phyloP scores from a whole-genome alignment of 1,140 invertebrate genomes.

The Cyclina sinensis region DNA sequence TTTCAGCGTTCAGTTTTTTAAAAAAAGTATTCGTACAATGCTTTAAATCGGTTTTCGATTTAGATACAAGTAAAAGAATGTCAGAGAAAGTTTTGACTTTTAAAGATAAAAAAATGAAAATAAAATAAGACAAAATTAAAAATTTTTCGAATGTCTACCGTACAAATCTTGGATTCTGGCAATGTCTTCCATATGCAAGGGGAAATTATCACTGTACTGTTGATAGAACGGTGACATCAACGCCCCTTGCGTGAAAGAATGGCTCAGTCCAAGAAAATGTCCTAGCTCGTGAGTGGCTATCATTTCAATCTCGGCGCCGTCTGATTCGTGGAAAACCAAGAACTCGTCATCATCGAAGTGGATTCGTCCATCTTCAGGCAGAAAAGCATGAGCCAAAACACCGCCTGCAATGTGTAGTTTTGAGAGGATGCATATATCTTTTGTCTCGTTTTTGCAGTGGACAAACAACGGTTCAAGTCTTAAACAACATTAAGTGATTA shows the following conservation, averaged over 20 bases:
- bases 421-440: too few species aligned
- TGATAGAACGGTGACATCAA: constrained; percentile 73
- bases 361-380: constrained; percentile 89
- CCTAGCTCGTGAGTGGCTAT: constrained; percentile 76
- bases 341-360: constrained; percentile 83
- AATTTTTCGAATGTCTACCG: too few species aligned
- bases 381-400: constrained; percentile 83
- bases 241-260: constrained; percentile 56
- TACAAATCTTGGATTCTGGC: constrained; percentile 91
- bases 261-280: constrained; percentile 72
- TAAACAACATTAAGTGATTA: too few species aligned
- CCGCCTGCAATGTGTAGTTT: constrained; percentile 70
- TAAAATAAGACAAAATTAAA: too few species aligned
- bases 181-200: constrained; percentile 94
- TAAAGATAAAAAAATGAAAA: too few species aligned
- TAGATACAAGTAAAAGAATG: too few species aligned
- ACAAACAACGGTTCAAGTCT: too few species aligned
- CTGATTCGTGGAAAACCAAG: constrained; percentile 71
- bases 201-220: constrained; percentile 67
- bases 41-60: too few species aligned
- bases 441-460: too few species aligned
- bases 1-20: too few species aligned
- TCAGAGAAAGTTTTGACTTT: too few species aligned
- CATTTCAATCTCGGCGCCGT: constrained; percentile 57
- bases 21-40: too few species aligned